phyloP scores from a whole-genome alignment of 2,888 invertebrate genomes.

The Gastrophysa polygoni region DNA sequence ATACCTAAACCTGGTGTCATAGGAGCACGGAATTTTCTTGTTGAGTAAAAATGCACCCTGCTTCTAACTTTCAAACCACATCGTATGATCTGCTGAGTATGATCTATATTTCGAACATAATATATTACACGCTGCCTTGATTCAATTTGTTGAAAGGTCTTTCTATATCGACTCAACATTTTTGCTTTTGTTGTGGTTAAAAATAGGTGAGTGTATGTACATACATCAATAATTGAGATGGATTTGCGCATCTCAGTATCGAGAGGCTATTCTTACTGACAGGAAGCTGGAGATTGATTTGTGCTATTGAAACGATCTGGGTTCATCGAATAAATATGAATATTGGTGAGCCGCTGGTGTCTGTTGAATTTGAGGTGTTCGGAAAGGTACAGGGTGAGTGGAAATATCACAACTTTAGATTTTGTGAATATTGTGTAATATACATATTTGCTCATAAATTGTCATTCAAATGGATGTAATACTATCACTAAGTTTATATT shows the following conservation, averaged over 20 bases:
- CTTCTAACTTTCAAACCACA: no score
- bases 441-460: no score
- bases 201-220: constrained; percentile 20
- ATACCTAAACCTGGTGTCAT: no score
- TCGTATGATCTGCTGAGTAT: no score
- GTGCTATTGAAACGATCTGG: background rate
- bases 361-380: constrained; percentile 89
- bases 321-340: constrained; percentile 23
- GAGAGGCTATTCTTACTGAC: constrained; percentile 23
- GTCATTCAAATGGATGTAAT: no score
- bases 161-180: background rate
- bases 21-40: no score
- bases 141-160: no score
- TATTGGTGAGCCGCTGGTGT: constrained; percentile 67
- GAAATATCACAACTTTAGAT: no score
- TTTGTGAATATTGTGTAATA: no score
- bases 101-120: background rate
- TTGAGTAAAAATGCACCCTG: no score
- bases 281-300: constrained; percentile 23
- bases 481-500: no score
- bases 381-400: constrained; percentile 87
- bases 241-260: constrained; percentile 18
- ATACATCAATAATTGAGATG: constrained; percentile 16
- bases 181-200: constrained; percentile 28
- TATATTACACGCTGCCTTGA: background rate